Conservation (phyloP, 2,113 vertebrate genomes). For the Serinus canaria region DNA sequence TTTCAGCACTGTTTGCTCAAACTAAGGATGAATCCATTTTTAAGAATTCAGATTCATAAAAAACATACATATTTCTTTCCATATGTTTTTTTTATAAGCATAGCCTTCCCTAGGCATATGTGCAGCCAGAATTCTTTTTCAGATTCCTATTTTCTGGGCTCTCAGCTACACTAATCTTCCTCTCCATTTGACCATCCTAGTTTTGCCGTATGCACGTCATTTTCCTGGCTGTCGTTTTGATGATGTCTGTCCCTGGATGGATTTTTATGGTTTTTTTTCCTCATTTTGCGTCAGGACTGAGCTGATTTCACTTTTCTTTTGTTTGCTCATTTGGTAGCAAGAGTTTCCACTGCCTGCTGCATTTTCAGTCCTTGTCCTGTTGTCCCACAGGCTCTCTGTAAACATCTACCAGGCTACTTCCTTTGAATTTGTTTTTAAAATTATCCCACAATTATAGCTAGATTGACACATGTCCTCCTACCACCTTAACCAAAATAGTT, state of each 20-base stretch:
- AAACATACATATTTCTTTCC: background rate
- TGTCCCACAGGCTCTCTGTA: background rate
- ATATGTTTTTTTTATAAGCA: background rate
- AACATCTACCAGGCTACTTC: constrained; percentile 20
- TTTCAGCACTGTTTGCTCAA: background rate
- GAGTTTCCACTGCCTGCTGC: background rate
- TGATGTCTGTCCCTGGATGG: background rate
- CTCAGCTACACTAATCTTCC: background rate
- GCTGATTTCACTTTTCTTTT: background rate
- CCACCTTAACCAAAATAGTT: constrained; percentile 45
- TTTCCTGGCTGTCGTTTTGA: background rate
- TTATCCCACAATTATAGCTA: background rate
- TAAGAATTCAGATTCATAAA: background rate
- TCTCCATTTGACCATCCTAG: background rate
- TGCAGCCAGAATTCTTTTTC: background rate
- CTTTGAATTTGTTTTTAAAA: constrained; percentile 8
- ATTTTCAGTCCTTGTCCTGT: background rate
- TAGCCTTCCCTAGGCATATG: background rate
- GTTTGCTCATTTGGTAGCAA: constrained; percentile 19
- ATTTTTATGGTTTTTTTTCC: background rate
- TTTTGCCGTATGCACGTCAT: background rate
- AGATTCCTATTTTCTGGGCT: background rate
- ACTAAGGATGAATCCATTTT: background rate
- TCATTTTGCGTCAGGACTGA: background rate
- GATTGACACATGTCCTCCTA: constrained; percentile 62